phyloP scores from a whole-genome alignment of 2,888 invertebrate genomes.

The Eumerus sabulonum region DNA sequence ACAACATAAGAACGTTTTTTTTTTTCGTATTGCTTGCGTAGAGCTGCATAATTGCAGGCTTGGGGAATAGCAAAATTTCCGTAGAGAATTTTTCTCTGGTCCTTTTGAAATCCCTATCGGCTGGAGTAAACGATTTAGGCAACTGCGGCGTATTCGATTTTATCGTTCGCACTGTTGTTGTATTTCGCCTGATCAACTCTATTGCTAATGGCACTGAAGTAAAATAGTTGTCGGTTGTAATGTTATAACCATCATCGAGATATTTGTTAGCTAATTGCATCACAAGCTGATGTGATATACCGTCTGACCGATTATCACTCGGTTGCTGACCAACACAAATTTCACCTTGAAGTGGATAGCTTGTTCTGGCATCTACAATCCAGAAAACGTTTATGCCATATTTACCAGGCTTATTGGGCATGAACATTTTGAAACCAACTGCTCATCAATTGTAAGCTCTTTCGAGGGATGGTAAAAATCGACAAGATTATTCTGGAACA shows the following conservation, averaged over 20 bases:
- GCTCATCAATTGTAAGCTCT: no score
- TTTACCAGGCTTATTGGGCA: no score
- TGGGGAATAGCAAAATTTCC: conserved; percentile 21
- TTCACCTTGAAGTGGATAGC: conserved; percentile 27
- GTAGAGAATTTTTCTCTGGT: conserved; percentile 17
- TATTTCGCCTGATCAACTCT: conserved; percentile 25
- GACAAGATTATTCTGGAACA: no score
- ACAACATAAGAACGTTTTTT: conserved; percentile 40
- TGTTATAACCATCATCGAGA: conserved; percentile 19
- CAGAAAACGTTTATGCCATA: conserved; percentile 71
- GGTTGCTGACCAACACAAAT: conserved; percentile 29
- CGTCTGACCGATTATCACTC: conserved; percentile 10
- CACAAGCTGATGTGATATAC: conserved; percentile 23
- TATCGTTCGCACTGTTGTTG: conserved; percentile 31
- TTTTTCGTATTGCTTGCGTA: conserved; percentile 23
- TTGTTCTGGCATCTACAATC: conserved; percentile 25
- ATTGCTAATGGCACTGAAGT: conserved; percentile 26
- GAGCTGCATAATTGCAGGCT: conserved; percentile 9
- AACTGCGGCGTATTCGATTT: no score
- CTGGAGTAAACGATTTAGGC: conserved; percentile 30
- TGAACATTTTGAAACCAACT: conserved; percentile 69
- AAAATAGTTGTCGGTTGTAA: conserved; percentile 32
- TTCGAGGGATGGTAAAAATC: no score
- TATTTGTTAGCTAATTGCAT: conserved; percentile 21
- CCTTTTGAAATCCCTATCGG: conserved; percentile 19